Percentiles rank a stretch among this genome's conserved stretches.
Evolutionary conservation across 2,113 vertebrate species (phyloP).

Genomic region (Elachura formosa): DNA sequence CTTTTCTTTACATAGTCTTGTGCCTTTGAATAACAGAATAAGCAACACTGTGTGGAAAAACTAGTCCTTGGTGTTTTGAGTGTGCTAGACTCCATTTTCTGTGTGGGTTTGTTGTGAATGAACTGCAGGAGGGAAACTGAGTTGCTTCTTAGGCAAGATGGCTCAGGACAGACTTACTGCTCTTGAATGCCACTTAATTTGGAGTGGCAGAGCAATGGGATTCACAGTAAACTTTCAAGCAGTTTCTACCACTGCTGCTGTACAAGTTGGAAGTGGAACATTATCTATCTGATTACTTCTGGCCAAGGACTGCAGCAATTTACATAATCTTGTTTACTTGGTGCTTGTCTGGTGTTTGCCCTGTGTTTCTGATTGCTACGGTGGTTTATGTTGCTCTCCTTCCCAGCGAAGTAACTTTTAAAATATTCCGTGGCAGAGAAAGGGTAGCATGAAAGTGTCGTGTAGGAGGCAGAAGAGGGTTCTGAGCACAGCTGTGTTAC

Average conservation of each 20-base stretch:
- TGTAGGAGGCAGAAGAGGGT: background rate
- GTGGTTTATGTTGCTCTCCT: background rate
- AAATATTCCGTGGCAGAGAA: background rate
- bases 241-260: background rate
- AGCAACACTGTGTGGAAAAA: background rate
- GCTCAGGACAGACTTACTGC: background rate
- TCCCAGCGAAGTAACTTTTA: background rate
- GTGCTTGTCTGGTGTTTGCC: background rate
- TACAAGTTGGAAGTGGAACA: background rate
- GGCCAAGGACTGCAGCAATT: background rate
- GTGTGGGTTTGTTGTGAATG: background rate
- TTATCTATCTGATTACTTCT: background rate
- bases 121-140: background rate
- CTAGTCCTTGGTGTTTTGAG: background rate
- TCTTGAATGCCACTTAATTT: background rate
- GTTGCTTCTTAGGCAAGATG: background rate
- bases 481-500: background rate
- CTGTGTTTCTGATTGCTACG: background rate
- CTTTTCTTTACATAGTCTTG: background rate
- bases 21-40: background rate
- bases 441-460: background rate
- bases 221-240: background rate
- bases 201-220: background rate
- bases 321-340: background rate
- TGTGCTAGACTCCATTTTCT: background rate